A percentile compares a stretch with the other conserved stretches of the same genome.
Conservation (phyloP, 2,888 invertebrate species). For the Euspilapteryx auroguttella region DNA sequence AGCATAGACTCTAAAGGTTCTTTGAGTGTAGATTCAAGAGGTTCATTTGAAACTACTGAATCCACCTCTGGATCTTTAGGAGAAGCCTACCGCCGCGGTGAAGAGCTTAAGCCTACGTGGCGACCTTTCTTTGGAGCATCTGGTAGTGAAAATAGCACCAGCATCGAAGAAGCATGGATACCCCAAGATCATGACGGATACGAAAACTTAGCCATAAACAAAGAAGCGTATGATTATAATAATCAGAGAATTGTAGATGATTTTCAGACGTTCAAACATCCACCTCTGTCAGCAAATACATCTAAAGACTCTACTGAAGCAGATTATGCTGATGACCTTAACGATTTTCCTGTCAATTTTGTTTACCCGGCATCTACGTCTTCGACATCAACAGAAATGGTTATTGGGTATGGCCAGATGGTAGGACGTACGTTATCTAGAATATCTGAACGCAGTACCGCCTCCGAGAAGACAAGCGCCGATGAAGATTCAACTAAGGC, state of each 20-base stretch:
- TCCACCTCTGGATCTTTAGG: slow-evolving; percentile 76
- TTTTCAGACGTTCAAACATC: slow-evolving; percentile 50
- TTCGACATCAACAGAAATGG: slow-evolving; percentile 60
- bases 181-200: slow-evolving; percentile 73
- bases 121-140: slow-evolving; percentile 79
- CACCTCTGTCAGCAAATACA: slow-evolving; percentile 38
- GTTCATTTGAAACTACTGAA: slow-evolving; percentile 72
- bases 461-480: slow-evolving; percentile 84
- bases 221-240: slow-evolving; percentile 44
- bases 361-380: slow-evolving; percentile 70
- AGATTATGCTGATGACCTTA: slow-evolving; percentile 74
- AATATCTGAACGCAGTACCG: slow-evolving; percentile 86
- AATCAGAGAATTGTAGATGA: slow-evolving; percentile 49
- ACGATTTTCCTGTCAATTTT: slow-evolving; percentile 75
- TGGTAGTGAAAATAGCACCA: slow-evolving; percentile 80
- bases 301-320: slow-evolving; percentile 62
- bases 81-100: slow-evolving; percentile 68
- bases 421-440: slow-evolving; percentile 81
- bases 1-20: slow-evolving; percentile 67
- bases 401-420: slow-evolving; percentile 71
- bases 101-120: slow-evolving; percentile 80
- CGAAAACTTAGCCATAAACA: slow-evolving; percentile 53
- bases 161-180: slow-evolving; percentile 81
- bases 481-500: slow-evolving; percentile 86
- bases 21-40: slow-evolving; percentile 69